Conservation (phyloP, 2,113 vertebrate species). For the Hypanus sabinus region DNA sequence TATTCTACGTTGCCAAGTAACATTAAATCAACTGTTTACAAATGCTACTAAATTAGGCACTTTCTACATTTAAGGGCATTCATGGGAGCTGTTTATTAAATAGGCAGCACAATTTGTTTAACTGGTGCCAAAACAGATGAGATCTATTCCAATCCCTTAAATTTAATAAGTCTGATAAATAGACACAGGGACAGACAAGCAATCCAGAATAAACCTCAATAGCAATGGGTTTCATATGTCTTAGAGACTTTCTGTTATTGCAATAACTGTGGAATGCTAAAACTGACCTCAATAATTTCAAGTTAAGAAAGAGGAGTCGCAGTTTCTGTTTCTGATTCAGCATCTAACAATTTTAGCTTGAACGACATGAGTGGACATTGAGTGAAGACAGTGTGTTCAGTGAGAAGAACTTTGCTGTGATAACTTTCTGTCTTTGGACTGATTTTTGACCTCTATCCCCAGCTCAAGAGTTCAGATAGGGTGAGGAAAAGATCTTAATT, state of each 20-base stretch:
- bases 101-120: not conserved
- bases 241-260: not conserved
- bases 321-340: not conserved
- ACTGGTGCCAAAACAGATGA: not conserved
- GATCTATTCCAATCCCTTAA: not conserved
- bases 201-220: not conserved
- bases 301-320: not conserved
- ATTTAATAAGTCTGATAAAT: not conserved
- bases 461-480: too few species aligned
- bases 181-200: not conserved
- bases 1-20: not conserved
- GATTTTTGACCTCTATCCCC: too few species aligned
- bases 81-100: not conserved
- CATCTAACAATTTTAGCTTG: not conserved
- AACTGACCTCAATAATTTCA: not conserved
- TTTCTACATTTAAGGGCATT: not conserved
- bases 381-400: not conserved
- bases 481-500: too few species aligned
- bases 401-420: not conserved
- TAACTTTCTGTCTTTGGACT: not conserved
- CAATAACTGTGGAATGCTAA: not conserved
- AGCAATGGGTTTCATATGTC: not conserved
- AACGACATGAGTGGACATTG: not conserved
- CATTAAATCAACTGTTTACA: slow-evolving; percentile 7
- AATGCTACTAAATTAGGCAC: not conserved